These are phyloP conservation scores for Oreotragus oreotragus DNA, from an alignment of 2,113 vertebrate genomes.

Conservation along the genomic window DNA sequence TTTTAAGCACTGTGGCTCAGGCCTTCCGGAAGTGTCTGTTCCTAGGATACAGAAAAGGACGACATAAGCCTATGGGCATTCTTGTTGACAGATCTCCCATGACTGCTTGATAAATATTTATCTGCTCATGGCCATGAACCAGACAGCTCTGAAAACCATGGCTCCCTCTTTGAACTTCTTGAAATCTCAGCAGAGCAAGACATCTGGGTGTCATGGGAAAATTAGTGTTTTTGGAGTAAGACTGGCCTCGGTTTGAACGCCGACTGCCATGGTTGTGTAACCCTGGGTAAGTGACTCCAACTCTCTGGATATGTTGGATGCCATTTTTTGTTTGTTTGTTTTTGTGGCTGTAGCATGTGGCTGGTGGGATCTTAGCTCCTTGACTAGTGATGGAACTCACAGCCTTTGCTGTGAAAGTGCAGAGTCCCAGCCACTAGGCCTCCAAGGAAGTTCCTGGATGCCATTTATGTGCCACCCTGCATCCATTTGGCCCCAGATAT, in stretches of 20 bases:
- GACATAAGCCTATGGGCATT: neutral
- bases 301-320: neutral
- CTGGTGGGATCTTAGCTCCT: neutral
- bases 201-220: neutral
- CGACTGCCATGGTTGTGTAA: neutral
- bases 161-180: neutral
- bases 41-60: neutral
- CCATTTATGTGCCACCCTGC: neutral
- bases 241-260: neutral
- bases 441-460: neutral
- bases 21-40: neutral
- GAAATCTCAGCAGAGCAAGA: neutral
- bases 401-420: neutral
- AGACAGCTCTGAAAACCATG: neutral
- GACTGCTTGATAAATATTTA: slow-evolving; percentile 7
- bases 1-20: neutral
- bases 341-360: neutral
- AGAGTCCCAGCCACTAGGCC: neutral
- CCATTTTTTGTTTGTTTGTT: neutral
- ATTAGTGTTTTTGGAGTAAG: neutral
- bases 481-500: neutral
- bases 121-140: neutral
- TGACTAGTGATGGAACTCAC: neutral
- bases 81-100: neutral
- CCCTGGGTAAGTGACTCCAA: neutral